Percentiles rank a stretch among this genome's conserved stretches.
These are phyloP conservation scores for Eptesicus fuscus DNA, from an alignment of 2,113 vertebrate genomes.

Conservation along the genomic window DNA sequence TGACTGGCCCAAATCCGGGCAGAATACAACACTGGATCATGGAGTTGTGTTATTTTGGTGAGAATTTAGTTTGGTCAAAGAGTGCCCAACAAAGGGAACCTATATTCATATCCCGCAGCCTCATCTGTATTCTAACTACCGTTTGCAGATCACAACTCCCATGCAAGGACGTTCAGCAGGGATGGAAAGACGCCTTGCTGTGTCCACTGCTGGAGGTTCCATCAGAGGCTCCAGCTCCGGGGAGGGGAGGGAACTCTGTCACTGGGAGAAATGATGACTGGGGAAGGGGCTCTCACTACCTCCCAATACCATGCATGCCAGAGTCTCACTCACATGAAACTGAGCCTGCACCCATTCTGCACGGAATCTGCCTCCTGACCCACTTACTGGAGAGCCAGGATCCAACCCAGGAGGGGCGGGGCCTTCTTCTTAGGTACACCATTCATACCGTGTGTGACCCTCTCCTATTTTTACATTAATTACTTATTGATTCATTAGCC, in stretches of 20 bases:
- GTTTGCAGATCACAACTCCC: constrained; percentile 10
- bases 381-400: background rate
- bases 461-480: background rate
- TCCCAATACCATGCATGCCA: background rate
- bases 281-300: constrained; percentile 11
- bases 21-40: background rate
- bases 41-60: background rate
- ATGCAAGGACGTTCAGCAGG: constrained; percentile 38
- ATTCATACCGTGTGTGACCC: background rate
- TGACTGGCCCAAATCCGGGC: background rate
- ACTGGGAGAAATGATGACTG: constrained; percentile 40
- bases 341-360: background rate
- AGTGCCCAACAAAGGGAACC: background rate
- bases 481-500: background rate
- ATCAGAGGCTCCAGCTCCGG: background rate
- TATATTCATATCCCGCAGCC: background rate
- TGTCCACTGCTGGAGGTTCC: constrained; percentile 33
- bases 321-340: constrained; percentile 30
- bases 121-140: constrained; percentile 45
- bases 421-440: background rate
- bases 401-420: background rate
- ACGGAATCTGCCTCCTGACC: background rate
- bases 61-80: background rate
- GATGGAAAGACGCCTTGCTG: constrained; percentile 61
- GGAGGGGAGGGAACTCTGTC: constrained; percentile 37